phyloP scores from a whole-genome alignment of 2,797 vertebrate species.

The Thalassophryne amazonica region DNA sequence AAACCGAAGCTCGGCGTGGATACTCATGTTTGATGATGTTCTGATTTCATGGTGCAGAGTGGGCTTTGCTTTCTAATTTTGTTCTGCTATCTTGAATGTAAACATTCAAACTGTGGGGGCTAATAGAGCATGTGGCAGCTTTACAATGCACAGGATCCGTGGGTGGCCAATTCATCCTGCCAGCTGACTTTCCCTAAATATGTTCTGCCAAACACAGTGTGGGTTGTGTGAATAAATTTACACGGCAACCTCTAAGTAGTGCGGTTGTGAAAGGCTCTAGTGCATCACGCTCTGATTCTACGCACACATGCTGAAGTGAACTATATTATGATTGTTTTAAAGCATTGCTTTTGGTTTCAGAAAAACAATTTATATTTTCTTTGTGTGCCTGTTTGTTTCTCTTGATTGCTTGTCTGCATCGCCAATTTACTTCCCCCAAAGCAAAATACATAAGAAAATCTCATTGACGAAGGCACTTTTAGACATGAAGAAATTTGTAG shows the following conservation, averaged over 20 bases:
- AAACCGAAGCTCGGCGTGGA: slow-evolving; percentile 50
- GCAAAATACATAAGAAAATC: slow-evolving; percentile 9
- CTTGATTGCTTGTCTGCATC: slow-evolving; percentile 10
- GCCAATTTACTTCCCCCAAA: slow-evolving; percentile 13
- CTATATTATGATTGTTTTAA: too few relatives aligned
- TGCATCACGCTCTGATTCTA: background rate
- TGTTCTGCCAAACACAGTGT: slow-evolving; percentile 56
- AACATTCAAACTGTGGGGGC: slow-evolving; percentile 66
- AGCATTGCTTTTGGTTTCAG: too few relatives aligned
- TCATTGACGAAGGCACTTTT: slow-evolving; percentile 10
- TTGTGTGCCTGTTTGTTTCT: background rate
- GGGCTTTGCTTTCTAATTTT: slow-evolving; percentile 48
- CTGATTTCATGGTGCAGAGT: slow-evolving; percentile 66
- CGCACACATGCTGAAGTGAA: too few relatives aligned
- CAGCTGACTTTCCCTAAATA: slow-evolving; percentile 59
- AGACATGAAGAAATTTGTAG: slow-evolving; percentile 24
- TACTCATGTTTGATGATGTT: slow-evolving; percentile 57
- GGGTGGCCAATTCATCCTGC: slow-evolving; percentile 60
- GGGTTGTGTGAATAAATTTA: slow-evolving; percentile 28
- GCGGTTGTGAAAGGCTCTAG: background rate
- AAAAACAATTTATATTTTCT: background rate
- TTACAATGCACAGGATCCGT: slow-evolving; percentile 68
- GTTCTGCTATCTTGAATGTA: slow-evolving; percentile 63
- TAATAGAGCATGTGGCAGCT: slow-evolving; percentile 75
- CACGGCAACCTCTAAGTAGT: slow-evolving; percentile 27